Evolutionary conservation across 2,113 vertebrate species (phyloP).

Genomic region (Lepisosteus osseus): DNA sequence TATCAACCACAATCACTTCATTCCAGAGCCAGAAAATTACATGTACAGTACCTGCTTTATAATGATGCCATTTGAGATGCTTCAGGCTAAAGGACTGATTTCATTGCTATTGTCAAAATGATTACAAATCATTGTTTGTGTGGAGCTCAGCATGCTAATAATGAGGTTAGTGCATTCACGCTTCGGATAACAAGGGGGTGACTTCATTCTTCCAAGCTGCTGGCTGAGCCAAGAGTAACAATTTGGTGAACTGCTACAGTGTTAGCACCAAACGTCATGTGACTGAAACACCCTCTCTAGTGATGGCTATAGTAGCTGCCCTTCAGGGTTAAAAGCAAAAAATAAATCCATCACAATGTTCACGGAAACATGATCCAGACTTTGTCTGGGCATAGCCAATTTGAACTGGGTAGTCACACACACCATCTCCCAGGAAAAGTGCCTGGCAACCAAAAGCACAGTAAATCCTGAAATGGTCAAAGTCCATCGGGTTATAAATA

Average conservation of each 20-base stretch:
- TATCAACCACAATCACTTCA: constrained; percentile 20
- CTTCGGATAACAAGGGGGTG: background rate
- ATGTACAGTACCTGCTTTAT: background rate
- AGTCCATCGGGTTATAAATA: too few species aligned
- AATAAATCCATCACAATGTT: background rate
- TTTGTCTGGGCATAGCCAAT: too few species aligned
- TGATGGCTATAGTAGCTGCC: background rate
- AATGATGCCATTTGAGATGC: background rate
- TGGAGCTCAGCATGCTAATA: background rate
- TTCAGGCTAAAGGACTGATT: constrained; percentile 13
- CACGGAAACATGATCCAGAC: background rate
- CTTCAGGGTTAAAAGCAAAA: background rate
- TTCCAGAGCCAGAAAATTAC: background rate
- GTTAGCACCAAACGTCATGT: background rate
- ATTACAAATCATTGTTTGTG: constrained; percentile 34
- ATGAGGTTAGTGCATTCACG: background rate
- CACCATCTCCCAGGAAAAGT: too few species aligned
- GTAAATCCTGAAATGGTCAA: too few species aligned
- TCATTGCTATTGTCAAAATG: constrained; percentile 21
- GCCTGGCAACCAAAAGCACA: too few species aligned
- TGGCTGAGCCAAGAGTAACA: background rate
- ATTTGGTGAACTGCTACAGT: background rate
- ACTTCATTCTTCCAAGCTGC: background rate
- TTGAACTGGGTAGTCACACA: too few species aligned
- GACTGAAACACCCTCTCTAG: background rate